Base-by-base conservation (phyloP, 2,113 vertebrate genomes). In the Neodontobutis hainanensis region DNA sequence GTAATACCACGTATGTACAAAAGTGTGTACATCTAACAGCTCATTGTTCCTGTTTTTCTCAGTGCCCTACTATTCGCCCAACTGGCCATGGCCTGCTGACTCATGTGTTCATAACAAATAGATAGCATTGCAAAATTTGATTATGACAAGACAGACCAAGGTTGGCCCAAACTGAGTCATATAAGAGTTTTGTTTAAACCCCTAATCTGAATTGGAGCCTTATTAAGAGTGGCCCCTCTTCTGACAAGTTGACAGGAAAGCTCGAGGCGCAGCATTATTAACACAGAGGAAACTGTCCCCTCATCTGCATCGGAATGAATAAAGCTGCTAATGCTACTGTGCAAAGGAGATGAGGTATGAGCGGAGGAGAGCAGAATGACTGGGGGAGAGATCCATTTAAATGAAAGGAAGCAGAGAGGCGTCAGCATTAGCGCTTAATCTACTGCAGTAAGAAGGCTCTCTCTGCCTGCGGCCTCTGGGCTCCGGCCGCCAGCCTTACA, bases 381-480 rank as follows among this genome's bases (percentile, higher is more conserved):
- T 71, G 50, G 71, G 70, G 74, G 73, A 84, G 79, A 83, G 81
- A 86, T 90, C 75, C 77, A 86, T 85, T 90, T 81, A 87, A 90
- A 86, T 80, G 68, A 90, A 91, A 84, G 68, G 81, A 73, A 84
- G 84, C 75, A 80, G 68, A 75, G 83, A 88, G 76, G 82, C 77
- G 76, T 86, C 84, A 87, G 87, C 82, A 83, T 83, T 86, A 88
- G 75, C 69, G 57, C 81, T 62, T 89, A 89, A 90, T 90, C 88
- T 84, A 86, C 85, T 85, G 87, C 88, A 90, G 84, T 87, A 68
- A 82, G 80, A 80, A 87, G 70, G 64, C 80, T 76, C 78, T 83
- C 75, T 82, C 75, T 72, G 84, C 83, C 82, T 71, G 78, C 58
- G 86, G 87, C 87, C 86, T 87, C 73, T 8, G 49, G 78, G 82